Percentiles rank a stretch among this genome's conserved stretches.
These are phyloP conservation scores for Aphelinus atriplicis DNA, from an alignment of 1,140 invertebrate species.

Conservation along the genomic window DNA sequence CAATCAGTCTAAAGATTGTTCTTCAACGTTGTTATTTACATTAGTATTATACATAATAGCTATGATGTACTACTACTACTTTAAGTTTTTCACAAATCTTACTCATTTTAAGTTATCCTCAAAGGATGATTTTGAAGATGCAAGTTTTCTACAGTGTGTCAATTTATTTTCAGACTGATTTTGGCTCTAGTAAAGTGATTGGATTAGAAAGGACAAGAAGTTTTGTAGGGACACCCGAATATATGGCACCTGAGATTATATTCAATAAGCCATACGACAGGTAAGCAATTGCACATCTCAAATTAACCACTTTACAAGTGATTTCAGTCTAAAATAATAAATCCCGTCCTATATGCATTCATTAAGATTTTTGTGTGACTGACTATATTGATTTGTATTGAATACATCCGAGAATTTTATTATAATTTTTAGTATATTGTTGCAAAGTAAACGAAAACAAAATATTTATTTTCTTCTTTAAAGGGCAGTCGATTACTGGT, in stretches of 20 bases:
- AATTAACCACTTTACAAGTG: not conserved
- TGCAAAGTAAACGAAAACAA: constrained; percentile 6
- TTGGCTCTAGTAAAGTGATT: constrained; percentile 87
- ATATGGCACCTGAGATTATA: constrained; percentile 56
- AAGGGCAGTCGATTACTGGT: constrained; percentile 84
- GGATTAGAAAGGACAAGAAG: constrained; percentile 84
- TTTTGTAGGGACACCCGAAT: constrained; percentile 85
- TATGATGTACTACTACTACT: too few relatives aligned
- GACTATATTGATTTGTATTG: too few relatives aligned
- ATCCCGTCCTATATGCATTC: too few relatives aligned
- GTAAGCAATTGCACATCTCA: constrained; percentile 26
- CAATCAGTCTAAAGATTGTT: too few relatives aligned
- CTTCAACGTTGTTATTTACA: too few relatives aligned
- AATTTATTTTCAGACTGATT: constrained; percentile 75
- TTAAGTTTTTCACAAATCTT: too few relatives aligned
- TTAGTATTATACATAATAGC: too few relatives aligned
- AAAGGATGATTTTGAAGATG: not conserved
- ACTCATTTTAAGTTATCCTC: too few relatives aligned
- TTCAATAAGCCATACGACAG: constrained; percentile 68
- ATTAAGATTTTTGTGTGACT: too few relatives aligned
- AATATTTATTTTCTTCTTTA: constrained; percentile 77
- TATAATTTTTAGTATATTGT: not conserved
- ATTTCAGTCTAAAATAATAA: not conserved
- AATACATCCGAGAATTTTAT: not conserved
- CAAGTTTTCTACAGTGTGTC: not conserved